Conservation (phyloP, 1,140 invertebrate species). For the Papilio aristodemus region DNA sequence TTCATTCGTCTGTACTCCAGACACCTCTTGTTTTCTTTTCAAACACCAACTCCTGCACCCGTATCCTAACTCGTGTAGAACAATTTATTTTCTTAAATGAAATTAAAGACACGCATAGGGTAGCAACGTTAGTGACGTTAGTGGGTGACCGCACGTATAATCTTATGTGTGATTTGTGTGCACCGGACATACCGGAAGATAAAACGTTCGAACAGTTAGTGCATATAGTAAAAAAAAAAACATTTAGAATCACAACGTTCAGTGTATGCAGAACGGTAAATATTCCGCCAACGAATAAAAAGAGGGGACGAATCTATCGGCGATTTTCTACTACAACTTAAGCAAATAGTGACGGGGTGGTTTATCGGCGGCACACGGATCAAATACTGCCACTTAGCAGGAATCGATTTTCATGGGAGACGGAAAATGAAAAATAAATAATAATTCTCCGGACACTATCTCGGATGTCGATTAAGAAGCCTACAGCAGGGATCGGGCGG, state of each 20-base stretch:
- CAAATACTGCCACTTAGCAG: conserved; percentile 19
- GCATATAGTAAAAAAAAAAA: conserved; percentile 34
- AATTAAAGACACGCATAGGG: conserved; percentile 36
- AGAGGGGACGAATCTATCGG: neutral
- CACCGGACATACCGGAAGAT: conserved; percentile 22
- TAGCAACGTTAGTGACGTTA: conserved; percentile 48
- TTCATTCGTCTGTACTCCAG: too few species aligned
- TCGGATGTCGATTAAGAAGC: neutral
- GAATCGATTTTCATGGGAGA: conserved; percentile 20
- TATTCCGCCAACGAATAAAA: conserved; percentile 36
- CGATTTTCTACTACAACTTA: conserved; percentile 43
- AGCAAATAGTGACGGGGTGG: neutral
- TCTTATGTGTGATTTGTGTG: conserved; percentile 16
- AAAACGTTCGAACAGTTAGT: conserved; percentile 31
- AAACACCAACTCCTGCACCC: too few species aligned
- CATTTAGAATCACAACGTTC: conserved; percentile 36
- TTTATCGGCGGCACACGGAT: conserved; percentile 19
- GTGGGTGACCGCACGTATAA: conserved; percentile 36
- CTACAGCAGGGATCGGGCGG: neutral
- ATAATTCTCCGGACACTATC: neutral
- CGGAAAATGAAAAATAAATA: conserved; percentile 10
- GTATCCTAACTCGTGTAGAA: too few species aligned
- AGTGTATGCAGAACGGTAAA: conserved; percentile 35
- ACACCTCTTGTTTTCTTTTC: too few species aligned
- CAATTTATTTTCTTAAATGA: conserved; percentile 28